Conservation (phyloP, 1,140 invertebrate species). For the Propsilocerus akamusi region DNA sequence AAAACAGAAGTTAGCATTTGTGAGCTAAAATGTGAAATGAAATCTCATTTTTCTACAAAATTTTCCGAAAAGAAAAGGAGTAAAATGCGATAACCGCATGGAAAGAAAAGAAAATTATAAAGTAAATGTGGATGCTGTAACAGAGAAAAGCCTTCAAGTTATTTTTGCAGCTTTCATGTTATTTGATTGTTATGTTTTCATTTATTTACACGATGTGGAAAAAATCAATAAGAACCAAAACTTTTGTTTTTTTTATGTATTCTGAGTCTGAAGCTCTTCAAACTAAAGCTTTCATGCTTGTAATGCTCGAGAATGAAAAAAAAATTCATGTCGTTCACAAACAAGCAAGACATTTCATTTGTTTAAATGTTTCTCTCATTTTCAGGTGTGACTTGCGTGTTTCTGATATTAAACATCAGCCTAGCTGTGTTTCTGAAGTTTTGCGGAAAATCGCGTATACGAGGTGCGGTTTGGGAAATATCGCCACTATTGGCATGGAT, state of each 20-base stretch:
- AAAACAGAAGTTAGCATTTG: too few relatives aligned
- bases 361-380: conserved; percentile 5
- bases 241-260: neutral
- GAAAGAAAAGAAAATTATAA: too few relatives aligned
- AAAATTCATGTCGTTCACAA: too few relatives aligned
- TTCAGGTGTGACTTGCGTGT: conserved; percentile 26
- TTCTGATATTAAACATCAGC: conserved; percentile 31
- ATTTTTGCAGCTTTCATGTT: neutral
- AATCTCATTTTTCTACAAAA: too few relatives aligned
- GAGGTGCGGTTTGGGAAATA: conserved; percentile 27
- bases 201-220: neutral
- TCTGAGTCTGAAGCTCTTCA: too few relatives aligned
- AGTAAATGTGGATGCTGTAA: too few relatives aligned
- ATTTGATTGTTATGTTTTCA: neutral
- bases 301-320: neutral
- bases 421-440: conserved; percentile 27
- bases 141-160: neutral
- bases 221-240: neutral
- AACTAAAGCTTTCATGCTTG: too few relatives aligned
- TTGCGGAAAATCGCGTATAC: conserved; percentile 22
- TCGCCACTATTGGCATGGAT: conserved; percentile 43
- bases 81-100: too few relatives aligned
- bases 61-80: too few relatives aligned
- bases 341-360: too few relatives aligned
- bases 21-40: too few relatives aligned